Evolutionary conservation across 2,797 vertebrate genomes (phyloP), one percentile per base, ranked within the genome.

Genomic region (Poeciliopsis infans): DNA sequence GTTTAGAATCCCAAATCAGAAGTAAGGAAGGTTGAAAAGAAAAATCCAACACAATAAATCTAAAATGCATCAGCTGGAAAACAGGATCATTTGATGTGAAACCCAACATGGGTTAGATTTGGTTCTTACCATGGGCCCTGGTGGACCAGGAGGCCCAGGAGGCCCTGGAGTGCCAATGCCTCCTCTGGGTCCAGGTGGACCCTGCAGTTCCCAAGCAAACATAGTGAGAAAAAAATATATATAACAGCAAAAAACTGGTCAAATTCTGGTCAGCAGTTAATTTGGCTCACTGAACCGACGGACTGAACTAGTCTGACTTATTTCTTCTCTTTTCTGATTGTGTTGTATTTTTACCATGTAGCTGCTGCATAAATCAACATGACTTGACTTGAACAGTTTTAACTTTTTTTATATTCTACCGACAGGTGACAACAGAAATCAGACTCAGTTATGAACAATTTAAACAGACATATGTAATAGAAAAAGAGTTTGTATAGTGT

Each of bases 121-220:
- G 39, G 28, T 77, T 77, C 90, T 93, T 94, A 96, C 95, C 84
- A 81, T 83, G 36, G 92, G 93, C 53, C 96, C 96, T 45, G 95
- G 94, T 72, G 90, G 92, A 55, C 96, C 96, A 23, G 95, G 90
- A 77, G 78, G 90, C 1, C 96, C 96, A 43, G 94, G 83, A n/a
- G 46, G 82, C 7, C 95, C 96, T 18, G 93, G 77, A 11, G 59
- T 49, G 4, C 96, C 96, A 0, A 78, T 1, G 15, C 5, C 3
- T 39, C 96, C 96, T 91, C 86, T 94, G 46, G 93, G 85, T 74
- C 96, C 96, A 46, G 94, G 91, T 78, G 88, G 68, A 53, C 96
- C 96, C 96, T 96, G 80, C 31, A 51, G 13, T 33, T 72, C 43
- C 1, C 64, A 0, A 55, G 74, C 61, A 77, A 0, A 79, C 28